phyloP scores from a whole-genome alignment of 2,888 invertebrate genomes.

The Chymomyza fuscimana region DNA sequence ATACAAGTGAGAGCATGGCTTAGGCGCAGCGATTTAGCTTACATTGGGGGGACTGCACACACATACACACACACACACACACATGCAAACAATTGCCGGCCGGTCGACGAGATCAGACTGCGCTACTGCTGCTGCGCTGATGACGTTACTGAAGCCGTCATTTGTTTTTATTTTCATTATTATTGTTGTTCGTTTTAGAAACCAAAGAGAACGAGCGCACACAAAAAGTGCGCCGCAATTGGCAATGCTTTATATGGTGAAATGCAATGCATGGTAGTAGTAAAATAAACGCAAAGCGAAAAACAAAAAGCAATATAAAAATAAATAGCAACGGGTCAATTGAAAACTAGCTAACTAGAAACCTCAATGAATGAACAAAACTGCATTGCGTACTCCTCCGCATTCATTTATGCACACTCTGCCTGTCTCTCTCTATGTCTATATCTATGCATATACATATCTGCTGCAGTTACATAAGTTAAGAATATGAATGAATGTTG shows the following conservation, averaged over 20 bases:
- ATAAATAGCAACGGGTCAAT: neutral
- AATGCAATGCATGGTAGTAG: too few species aligned
- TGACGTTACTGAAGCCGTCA: slow-evolving; percentile 63
- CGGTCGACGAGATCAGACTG: slow-evolving; percentile 38
- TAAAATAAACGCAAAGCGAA: too few species aligned
- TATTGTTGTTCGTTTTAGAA: slow-evolving; percentile 22
- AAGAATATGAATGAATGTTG: slow-evolving; percentile 9
- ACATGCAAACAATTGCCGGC: slow-evolving; percentile 40
- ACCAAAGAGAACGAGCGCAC: neutral
- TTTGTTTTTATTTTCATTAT: slow-evolving; percentile 26
- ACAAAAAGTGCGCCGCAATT: too few species aligned
- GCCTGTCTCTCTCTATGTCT: too few species aligned
- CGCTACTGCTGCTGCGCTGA: slow-evolving; percentile 26
- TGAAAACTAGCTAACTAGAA: neutral
- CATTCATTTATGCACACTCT: too few species aligned
- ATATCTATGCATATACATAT: neutral
- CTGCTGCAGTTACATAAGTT: neutral
- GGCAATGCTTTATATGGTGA: neutral
- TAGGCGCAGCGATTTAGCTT: neutral
- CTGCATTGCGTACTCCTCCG: too few species aligned
- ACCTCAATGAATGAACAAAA: neutral
- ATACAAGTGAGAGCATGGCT: slow-evolving; percentile 1
- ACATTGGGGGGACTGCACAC: neutral
- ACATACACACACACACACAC: slow-evolving; percentile 1
- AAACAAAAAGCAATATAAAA: neutral